Evolutionary conservation across 2,113 vertebrate genomes (phyloP).

Genomic region (Ictidomys tridecemlineatus): DNA sequence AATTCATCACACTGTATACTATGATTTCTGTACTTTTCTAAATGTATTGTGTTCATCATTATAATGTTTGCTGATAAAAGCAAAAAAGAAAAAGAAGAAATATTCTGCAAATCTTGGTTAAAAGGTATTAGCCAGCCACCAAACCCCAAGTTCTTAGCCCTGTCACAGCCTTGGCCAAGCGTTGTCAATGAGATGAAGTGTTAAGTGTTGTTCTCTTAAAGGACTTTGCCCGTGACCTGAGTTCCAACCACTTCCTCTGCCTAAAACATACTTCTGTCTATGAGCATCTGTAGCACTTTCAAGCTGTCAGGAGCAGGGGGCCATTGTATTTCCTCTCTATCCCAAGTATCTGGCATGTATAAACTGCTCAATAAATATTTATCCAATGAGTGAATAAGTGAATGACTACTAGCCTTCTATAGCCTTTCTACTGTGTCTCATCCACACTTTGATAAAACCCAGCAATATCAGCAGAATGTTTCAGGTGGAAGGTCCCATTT

Average conservation of each 20-base stretch:
- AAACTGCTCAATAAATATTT: not conserved
- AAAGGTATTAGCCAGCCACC: not conserved
- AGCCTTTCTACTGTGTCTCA: not conserved
- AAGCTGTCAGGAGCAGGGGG: fast-evolving
- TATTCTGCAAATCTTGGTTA: no score
- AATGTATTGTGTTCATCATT: not conserved
- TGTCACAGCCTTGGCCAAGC: not conserved
- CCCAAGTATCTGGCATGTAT: not conserved
- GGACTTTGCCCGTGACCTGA: not conserved
- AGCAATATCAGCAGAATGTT: not conserved
- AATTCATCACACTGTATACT: not conserved
- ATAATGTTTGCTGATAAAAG: not conserved
- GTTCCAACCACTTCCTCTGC: no score
- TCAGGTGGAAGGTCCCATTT: not conserved
- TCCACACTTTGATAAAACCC: not conserved
- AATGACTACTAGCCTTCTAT: not conserved
- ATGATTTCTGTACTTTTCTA: not conserved
- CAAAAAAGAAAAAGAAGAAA: no score
- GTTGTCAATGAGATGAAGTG: not conserved
- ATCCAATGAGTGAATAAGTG: not conserved
- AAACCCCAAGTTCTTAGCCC: not conserved
- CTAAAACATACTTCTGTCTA: fast-evolving
- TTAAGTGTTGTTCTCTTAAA: not conserved
- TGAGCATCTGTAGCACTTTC: not conserved
- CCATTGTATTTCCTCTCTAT: not conserved